Base-by-base conservation (phyloP, 1,140 invertebrate genomes). In the Xylocopa sonorina region DNA sequence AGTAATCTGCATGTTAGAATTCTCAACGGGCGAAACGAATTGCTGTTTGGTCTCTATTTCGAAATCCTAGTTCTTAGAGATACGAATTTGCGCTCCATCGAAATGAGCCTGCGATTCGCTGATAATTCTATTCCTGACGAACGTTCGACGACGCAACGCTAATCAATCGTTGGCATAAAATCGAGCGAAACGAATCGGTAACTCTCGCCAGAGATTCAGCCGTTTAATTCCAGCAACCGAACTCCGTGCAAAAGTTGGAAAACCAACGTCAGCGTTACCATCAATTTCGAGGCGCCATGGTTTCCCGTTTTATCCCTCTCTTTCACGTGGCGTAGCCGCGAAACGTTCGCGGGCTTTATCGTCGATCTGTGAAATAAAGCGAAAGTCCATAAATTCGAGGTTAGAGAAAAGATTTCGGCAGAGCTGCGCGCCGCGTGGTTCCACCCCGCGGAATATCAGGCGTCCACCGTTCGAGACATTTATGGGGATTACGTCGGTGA, bases 401-500 rank as follows among this genome's bases (percentile, higher is more conserved):
- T 10, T 21, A 24, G 1, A 6, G 27, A 12, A 55, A 34, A 75
- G 60, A 43, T 53, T 55, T 18, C 38, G 62, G 21, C 27, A 2
- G 9, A 24, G 16, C n/a, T 0, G 2, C n/a, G n/a, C n/a, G n/a
- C 12, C 9, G 1, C 4, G 3, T 16, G 9, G 32, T 32, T 41
- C 14, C 3, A 3, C 6, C 9, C 38, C 46, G 43, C n/a, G 46
- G 60, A 60, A 48, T 38, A 10, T 29, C 41, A 34, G 12, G n/a
- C 14, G 32, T 2, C 7, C 32, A 43, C 12, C 21, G 32, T 34
- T 32, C 18, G 10, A 5, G 16, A 43, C n/a, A 48, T 62, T 62
- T 71, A 78, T 43, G 27, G 10, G 34, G 14, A 78, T 50, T 78
- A 29, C 67, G 32, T 60, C 43, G 18, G 7, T 12, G 4, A 51